Percentiles rank a stretch among this genome's conserved stretches.
Conservation (phyloP, 2,888 invertebrate species). For the Nomada ferruginata region DNA sequence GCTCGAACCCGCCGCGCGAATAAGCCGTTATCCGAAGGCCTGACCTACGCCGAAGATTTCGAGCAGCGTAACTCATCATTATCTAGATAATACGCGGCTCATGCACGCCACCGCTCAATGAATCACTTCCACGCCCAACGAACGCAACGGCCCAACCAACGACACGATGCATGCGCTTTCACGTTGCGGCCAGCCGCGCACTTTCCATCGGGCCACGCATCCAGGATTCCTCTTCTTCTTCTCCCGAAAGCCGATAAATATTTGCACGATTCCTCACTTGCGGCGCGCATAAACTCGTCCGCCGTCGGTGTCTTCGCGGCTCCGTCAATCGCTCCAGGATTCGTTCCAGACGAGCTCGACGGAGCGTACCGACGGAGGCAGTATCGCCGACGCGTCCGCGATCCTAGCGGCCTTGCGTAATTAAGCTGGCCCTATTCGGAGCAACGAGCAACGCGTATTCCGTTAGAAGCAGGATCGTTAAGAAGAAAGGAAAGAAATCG, state of each 20-base stretch:
- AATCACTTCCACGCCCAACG: conserved; percentile 61
- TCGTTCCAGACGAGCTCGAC: not conserved
- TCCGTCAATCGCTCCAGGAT: not conserved
- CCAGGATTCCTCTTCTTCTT: conserved; percentile 30
- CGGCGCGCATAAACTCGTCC: conserved; percentile 16
- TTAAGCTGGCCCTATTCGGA: conserved; percentile 25
- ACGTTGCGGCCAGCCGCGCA: conserved; percentile 19
- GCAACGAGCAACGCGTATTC: conserved; percentile 33
- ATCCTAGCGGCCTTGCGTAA: conserved; percentile 24
- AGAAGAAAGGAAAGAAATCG: not conserved
- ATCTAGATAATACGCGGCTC: conserved; percentile 62
- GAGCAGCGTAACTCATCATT: conserved; percentile 67
- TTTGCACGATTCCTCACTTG: conserved; percentile 20
- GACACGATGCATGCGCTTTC: conserved; percentile 38
- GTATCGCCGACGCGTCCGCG: not conserved
- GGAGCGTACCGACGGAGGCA: not conserved
- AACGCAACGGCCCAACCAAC: not conserved
- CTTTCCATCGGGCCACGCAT: conserved; percentile 33
- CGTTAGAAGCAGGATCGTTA: conserved; percentile 32
- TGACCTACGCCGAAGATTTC: conserved; percentile 65
- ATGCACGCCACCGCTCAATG: conserved; percentile 53
- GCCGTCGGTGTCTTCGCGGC: not conserved
- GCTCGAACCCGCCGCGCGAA: conserved; percentile 50
- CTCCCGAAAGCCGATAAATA: conserved; percentile 14
- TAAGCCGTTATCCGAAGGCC: conserved; percentile 68